Evolutionary conservation across 2,797 vertebrate species (phyloP).

Genomic region (Urocyon cinereoargenteus): DNA sequence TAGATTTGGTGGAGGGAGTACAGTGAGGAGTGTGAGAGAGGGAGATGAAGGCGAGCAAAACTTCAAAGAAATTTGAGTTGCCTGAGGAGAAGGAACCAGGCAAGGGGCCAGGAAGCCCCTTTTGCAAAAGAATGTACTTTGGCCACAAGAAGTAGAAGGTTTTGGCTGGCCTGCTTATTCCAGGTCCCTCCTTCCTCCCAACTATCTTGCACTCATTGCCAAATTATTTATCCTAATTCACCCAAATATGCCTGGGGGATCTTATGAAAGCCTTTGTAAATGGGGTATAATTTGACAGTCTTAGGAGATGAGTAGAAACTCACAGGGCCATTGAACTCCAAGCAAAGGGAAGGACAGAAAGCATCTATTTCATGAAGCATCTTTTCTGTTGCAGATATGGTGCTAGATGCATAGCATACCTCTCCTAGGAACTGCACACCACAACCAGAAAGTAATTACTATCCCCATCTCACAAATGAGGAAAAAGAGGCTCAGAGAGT

Average conservation of each 20-base stretch:
- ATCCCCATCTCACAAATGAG: not conserved
- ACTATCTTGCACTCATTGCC: slow-evolving; percentile 6
- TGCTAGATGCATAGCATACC: not conserved
- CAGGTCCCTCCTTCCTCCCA: not conserved
- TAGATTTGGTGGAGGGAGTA: not conserved
- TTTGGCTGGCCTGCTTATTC: not conserved
- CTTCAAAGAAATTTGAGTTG: slow-evolving; percentile 1
- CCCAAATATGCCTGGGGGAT: not conserved
- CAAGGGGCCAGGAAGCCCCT: not conserved
- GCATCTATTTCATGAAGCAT: not conserved
- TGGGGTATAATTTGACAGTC: not conserved
- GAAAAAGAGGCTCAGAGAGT: slow-evolving; percentile 14
- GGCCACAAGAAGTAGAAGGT: not conserved
- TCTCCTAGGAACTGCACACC: not conserved
- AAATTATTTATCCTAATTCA: slow-evolving; percentile 52
- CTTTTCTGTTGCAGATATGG: not conserved
- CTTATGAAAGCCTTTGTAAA: slow-evolving; percentile 25
- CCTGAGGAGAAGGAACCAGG: not conserved
- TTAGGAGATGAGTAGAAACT: slow-evolving; percentile 21
- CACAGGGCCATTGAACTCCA: not conserved
- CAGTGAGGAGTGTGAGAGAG: not conserved
- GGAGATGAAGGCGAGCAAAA: not conserved
- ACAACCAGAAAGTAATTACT: not conserved
- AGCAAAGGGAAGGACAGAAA: not conserved
- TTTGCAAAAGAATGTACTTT: not conserved